A percentile compares a stretch with the other conserved stretches of the same genome.
Conservation (phyloP, 2,113 vertebrate species). For the Corythoichthys haematopterus region DNA sequence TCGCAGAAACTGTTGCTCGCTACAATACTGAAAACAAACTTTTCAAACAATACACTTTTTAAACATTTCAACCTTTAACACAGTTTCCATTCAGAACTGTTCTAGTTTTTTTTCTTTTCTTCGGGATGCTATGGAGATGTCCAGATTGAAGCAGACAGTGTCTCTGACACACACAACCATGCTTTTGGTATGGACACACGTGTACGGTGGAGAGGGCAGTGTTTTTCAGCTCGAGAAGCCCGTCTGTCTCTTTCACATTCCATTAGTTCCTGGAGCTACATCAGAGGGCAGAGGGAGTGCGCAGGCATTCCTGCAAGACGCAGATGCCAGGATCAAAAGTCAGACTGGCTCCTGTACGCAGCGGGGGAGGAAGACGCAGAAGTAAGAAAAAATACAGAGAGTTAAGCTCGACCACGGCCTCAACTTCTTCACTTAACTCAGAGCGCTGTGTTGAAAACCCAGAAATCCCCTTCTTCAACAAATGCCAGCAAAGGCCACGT, state of each 20-base stretch:
- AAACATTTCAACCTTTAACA: background rate
- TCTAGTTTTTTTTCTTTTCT: slow-evolving; percentile 24
- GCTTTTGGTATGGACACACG: slow-evolving; percentile 26
- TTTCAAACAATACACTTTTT: background rate
- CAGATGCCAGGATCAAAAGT: slow-evolving; percentile 99
- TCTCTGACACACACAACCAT: slow-evolving; percentile 16
- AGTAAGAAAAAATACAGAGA: slow-evolving; percentile 50
- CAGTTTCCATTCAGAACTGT: background rate
- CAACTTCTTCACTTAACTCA: slow-evolving; percentile 38
- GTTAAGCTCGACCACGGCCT: slow-evolving; percentile 21
- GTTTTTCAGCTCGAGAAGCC: slow-evolving; percentile 71
- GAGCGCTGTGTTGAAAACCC: slow-evolving; percentile 14
- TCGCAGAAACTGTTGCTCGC: background rate
- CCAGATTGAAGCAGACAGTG: slow-evolving; percentile 49
- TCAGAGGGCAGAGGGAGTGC: slow-evolving; percentile 87
- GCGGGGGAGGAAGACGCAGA: slow-evolving; percentile 58
- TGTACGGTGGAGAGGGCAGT: slow-evolving; percentile 61
- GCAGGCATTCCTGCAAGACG: slow-evolving; percentile 96
- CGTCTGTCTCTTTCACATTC: slow-evolving; percentile 88
- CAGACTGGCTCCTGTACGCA: slow-evolving; percentile 89
- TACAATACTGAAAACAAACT: background rate
- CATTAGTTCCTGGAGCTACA: slow-evolving; percentile 77
- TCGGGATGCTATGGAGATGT: slow-evolving; percentile 28
- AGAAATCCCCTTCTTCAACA: slow-evolving; percentile 27
- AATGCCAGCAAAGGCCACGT: slow-evolving; percentile 10